These are phyloP conservation scores for Corythornis cristatus DNA, from an alignment of 2,113 vertebrate species.

Conservation along the genomic window DNA sequence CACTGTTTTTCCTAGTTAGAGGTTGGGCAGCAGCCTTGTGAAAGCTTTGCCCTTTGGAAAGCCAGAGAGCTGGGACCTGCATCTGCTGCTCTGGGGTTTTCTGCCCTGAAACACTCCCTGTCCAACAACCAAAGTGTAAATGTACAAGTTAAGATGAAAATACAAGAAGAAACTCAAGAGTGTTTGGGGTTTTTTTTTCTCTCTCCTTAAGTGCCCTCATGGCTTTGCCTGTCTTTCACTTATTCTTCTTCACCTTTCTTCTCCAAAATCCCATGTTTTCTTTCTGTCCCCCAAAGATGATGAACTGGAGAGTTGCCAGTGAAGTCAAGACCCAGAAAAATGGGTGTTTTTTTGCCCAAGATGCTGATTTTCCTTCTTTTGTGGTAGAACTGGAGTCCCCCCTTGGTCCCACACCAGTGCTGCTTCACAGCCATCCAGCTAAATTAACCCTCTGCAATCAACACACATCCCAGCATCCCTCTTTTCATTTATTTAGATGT, in stretches of 20 bases:
- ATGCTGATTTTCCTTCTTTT: neutral
- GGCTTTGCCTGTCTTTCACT: neutral
- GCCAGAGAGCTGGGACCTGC: neutral
- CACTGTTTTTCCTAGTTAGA: fast-evolving
- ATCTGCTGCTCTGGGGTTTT: neutral
- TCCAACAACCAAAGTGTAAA: fast-evolving
- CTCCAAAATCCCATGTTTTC: neutral
- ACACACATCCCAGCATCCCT: neutral
- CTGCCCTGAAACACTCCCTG: fast-evolving
- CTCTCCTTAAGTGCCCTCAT: neutral
- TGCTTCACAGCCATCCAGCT: neutral
- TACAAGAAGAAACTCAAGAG: neutral
- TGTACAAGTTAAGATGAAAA: neutral
- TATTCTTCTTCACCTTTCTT: neutral
- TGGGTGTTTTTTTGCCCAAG: neutral
- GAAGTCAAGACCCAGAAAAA: neutral
- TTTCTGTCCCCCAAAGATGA: neutral
- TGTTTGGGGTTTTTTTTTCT: too few relatives aligned
- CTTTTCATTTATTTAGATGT: neutral
- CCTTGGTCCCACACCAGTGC: neutral
- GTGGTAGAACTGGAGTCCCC: neutral
- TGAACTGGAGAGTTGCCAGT: neutral
- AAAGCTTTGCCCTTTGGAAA: neutral
- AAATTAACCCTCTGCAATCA: neutral
- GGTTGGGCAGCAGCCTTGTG: neutral